Base-by-base conservation (phyloP, 2,888 invertebrate species). In the Platerodrilus igneus region DNA sequence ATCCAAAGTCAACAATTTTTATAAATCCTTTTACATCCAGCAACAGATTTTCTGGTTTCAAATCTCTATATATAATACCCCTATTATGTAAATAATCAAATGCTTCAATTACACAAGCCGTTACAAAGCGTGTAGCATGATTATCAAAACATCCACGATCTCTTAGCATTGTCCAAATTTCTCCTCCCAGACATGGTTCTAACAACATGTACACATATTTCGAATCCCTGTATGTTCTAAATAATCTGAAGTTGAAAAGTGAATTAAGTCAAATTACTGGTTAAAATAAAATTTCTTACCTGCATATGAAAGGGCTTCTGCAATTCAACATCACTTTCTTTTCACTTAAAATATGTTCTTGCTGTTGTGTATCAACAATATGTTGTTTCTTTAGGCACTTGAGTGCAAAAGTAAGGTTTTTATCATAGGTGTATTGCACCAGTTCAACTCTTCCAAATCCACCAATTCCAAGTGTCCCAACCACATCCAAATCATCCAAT, bases 381-480 rank as follows among this genome's bases (percentile, higher is more conserved):
- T 83, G 82, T 53, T 78, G 76, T 63, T 84, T 84, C 62, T 81
- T 82, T 50, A 84, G 67, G 58, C 82, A 81, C 66, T 84, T 84
- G 48, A 84, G 64, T 3, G 83, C 83, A 62, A 77, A 83, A 1
- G 70, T 69, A 9, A 73, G 63, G 59, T 75, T 68, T 21, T 63
- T 57, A 41, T 70, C 65, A 8, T 64, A 55, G n/a, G 62, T 54
- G 48, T 69, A 69, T 48, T 70, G 69, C 3, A 79, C 78, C 45
- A 80, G 62, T 59, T 79, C 81, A 1, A 83, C 83, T 18, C 82
- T 64, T n/a, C 83, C 83, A 59, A 83, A 83, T 4, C 82, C 82
- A n/a, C 83, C 83, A 31, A 81, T 75, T 11, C 83, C 83, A 23
- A 83, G 67, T 0, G 81, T 83, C 1, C 81, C 77, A 8, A 83